Percentiles rank a stretch among this genome's conserved stretches.
Conservation (phyloP, 1,140 invertebrate species). For the Drosophila melanica region DNA sequence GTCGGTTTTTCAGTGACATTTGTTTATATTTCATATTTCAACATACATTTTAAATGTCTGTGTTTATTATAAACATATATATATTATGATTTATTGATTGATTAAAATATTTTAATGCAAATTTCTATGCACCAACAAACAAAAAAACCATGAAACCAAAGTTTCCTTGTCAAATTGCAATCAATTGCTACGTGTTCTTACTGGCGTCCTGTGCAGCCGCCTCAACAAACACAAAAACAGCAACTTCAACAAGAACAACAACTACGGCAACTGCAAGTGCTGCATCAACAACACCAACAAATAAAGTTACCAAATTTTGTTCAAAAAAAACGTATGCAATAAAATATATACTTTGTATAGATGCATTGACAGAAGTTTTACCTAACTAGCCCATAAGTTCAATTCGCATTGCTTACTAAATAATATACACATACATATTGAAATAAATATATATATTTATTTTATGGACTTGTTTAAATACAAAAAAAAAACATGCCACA, state of each 20-base stretch:
- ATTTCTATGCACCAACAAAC: conserved; percentile 26
- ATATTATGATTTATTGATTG: conserved; percentile 31
- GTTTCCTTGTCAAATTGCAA: conserved; percentile 55
- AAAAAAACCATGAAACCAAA: conserved; percentile 28
- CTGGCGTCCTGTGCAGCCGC: conserved; percentile 52
- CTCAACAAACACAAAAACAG: conserved; percentile 20
- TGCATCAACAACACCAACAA: conserved; percentile 25
- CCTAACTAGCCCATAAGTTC: conserved; percentile 55
- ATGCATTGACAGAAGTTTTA: conserved; percentile 24
- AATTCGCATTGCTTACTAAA: conserved; percentile 68
- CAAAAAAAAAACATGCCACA: conserved; percentile 52
- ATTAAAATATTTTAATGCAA: conserved; percentile 35
- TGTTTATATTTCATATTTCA: conserved; percentile 18
- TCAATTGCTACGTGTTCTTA: conserved; percentile 58
- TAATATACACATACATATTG: conserved; percentile 34
- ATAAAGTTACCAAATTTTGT: conserved; percentile 49
- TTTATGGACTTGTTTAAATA: conserved; percentile 64
- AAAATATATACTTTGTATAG: conserved; percentile 49
- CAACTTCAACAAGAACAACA: conserved; percentile 26
- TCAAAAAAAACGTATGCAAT: conserved; percentile 30
- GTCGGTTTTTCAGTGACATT: conserved; percentile 18
- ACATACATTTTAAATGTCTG: conserved; percentile 26
- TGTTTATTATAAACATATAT: background rate
- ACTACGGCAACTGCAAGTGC: conserved; percentile 18
- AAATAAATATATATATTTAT: conserved; percentile 57